A percentile compares a stretch with the other conserved stretches of the same genome.
These are phyloP conservation scores for Yponomeuta evonymella DNA, from an alignment of 2,888 invertebrate genomes.

Conservation along the genomic window DNA sequence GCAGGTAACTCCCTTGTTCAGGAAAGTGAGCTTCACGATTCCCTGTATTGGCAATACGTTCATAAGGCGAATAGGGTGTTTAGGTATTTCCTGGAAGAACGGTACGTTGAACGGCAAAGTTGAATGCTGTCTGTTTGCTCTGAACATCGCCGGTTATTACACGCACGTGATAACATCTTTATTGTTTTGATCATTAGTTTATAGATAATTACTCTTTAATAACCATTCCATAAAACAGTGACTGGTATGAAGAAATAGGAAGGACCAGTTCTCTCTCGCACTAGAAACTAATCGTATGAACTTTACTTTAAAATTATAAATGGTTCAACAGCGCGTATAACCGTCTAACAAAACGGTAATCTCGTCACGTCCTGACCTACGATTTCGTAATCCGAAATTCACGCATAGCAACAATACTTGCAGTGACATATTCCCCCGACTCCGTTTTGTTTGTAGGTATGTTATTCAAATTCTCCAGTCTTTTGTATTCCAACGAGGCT, in stretches of 20 bases:
- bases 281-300: too few relatives aligned
- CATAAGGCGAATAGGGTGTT: background rate
- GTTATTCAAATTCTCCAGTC: constrained; percentile 32
- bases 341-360: background rate
- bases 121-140: background rate
- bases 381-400: constrained; percentile 9
- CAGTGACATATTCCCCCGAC: constrained; percentile 20
- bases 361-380: background rate
- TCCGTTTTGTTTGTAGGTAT: constrained; percentile 21
- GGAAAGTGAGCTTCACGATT: background rate
- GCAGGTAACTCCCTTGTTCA: constrained; percentile 37
- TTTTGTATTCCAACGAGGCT: constrained; percentile 39
- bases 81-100: background rate
- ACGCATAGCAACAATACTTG: constrained; percentile 17
- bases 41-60: background rate
- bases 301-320: too few relatives aligned
- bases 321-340: background rate
- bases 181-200: background rate
- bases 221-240: background rate
- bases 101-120: background rate
- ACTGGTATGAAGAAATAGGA: too few relatives aligned
- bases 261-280: too few relatives aligned
- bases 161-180: background rate
- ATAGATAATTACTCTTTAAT: background rate
- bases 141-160: background rate